Base-by-base conservation (phyloP, 2,113 vertebrate genomes). In the Nothobranchius kuhntae region DNA sequence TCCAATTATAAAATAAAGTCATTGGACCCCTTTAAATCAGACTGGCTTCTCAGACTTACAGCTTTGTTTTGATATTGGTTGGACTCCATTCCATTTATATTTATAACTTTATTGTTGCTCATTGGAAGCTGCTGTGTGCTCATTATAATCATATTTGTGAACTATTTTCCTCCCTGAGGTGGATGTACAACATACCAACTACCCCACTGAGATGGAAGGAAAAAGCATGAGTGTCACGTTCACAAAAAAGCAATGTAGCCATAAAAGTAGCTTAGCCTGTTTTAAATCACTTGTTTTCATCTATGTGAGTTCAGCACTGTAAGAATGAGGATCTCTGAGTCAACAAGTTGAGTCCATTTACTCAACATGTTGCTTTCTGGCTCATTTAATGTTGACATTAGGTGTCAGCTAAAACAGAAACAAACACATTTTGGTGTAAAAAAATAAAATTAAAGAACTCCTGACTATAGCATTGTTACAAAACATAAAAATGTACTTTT, bases 311-410 rank as follows among this genome's bases (percentile, higher is more conserved):
- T 15, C 52, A 26, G 24, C 59, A 11, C 24, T 48, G 45, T 45
- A 12, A 45, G 7, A 13, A 36, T 48, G 9, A 55, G n/a, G 30
- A 15, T 53, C 21, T 47, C 6, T 57, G 68, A 35, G 42, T 40
- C 38, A 40, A 5, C 38, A 40, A 1, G 38, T 6, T 40, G 6
- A 56, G 30, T 35, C 47, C 11, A 24, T 38, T 13, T 60, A 36
- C 35, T 68, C 48, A 15, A 51, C 71, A 30, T 47, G 78, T 60
- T 65, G 21, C 46, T 35, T 75, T 64, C 57, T 38, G 64, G 13
- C 21, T 71, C 21, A 30, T n/a, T 53, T 10, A 38, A 21, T 21
- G n/a, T 59, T 57, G 21, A 21, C 0, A 2, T 9, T 40, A 42
- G 24, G 58, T 26, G 50, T 44, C 5, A 26, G 26, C 61, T 10